phyloP scores from a whole-genome alignment of 2,888 invertebrate genomes.

The Noctua pronuba region DNA sequence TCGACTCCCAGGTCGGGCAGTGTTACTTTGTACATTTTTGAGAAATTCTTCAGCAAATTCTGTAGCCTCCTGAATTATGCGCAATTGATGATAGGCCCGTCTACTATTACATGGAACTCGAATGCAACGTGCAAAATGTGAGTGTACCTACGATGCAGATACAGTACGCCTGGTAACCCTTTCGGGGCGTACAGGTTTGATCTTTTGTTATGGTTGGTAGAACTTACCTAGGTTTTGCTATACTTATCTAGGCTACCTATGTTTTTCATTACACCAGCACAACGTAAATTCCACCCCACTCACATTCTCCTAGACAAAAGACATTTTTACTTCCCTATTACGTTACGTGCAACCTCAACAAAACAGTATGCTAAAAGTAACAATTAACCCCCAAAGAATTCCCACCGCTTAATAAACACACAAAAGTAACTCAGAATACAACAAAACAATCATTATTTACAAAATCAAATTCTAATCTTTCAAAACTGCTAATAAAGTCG shows the following conservation, averaged over 20 bases:
- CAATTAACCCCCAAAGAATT: background rate
- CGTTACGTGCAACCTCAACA: background rate
- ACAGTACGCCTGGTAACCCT: background rate
- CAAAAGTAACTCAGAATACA: constrained; percentile 51
- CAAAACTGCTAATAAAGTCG: constrained; percentile 41
- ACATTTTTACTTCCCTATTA: background rate
- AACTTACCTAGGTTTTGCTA: background rate
- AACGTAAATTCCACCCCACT: background rate
- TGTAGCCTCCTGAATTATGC: background rate
- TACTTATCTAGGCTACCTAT: background rate
- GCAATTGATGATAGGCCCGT: background rate
- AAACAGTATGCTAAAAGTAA: background rate
- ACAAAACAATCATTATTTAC: constrained; percentile 57
- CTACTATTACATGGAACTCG: background rate
- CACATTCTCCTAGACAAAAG: background rate
- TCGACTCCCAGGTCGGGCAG: background rate
- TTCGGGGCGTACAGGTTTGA: background rate
- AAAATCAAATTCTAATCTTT: constrained; percentile 62
- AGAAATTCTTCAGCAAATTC: background rate
- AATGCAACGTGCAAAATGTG: background rate
- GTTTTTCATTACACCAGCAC: background rate
- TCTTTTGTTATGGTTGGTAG: background rate
- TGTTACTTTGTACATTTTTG: background rate
- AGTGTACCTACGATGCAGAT: background rate
- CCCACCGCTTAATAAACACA: constrained; percentile 47